phyloP scores from a whole-genome alignment of 2,888 invertebrate species.

The Smittia aterrima region DNA sequence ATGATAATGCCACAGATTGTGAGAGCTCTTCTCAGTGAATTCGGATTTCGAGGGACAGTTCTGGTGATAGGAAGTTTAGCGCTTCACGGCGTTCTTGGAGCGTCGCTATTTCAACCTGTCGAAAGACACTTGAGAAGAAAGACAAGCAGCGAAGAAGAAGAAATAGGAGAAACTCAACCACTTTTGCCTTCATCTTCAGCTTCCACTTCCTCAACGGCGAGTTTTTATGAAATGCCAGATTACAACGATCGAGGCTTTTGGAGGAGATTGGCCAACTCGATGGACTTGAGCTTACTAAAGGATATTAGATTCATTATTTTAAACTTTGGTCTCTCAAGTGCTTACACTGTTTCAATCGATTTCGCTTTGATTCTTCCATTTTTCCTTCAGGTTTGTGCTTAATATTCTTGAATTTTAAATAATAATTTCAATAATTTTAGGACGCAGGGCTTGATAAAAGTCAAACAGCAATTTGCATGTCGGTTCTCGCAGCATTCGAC shows the following conservation, averaged over 20 bases:
- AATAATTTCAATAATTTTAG: slow-evolving; percentile 44
- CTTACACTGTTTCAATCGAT: slow-evolving; percentile 66
- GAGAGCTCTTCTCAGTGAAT: slow-evolving; percentile 62
- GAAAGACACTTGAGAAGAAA: slow-evolving; percentile 58
- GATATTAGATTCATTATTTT: slow-evolving; percentile 66
- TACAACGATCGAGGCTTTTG: slow-evolving; percentile 42
- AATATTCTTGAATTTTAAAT: not conserved
- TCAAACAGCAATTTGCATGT: slow-evolving; percentile 67
- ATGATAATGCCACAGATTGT: slow-evolving; percentile 72
- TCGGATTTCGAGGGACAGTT: slow-evolving; percentile 64
- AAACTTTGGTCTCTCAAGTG: slow-evolving; percentile 64
- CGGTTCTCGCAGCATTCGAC: slow-evolving; percentile 66
- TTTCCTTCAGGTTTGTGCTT: slow-evolving; percentile 59
- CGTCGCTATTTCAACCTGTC: slow-evolving; percentile 61
- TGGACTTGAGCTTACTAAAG: slow-evolving; percentile 61
- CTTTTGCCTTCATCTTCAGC: not conserved
- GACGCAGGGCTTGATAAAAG: slow-evolving; percentile 53
- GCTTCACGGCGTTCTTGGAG: slow-evolving; percentile 65
- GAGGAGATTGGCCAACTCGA: slow-evolving; percentile 51
- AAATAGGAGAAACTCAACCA: not conserved
- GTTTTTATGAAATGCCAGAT: slow-evolving; percentile 23
- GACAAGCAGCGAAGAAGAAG: slow-evolving; percentile 48
- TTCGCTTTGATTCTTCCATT: slow-evolving; percentile 70
- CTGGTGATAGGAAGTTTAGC: slow-evolving; percentile 63
- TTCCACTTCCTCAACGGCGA: slow-evolving; percentile 32